Evolutionary conservation across 1,140 invertebrate species (phyloP).

Genomic region (Caenorhabditis remanei): DNA sequence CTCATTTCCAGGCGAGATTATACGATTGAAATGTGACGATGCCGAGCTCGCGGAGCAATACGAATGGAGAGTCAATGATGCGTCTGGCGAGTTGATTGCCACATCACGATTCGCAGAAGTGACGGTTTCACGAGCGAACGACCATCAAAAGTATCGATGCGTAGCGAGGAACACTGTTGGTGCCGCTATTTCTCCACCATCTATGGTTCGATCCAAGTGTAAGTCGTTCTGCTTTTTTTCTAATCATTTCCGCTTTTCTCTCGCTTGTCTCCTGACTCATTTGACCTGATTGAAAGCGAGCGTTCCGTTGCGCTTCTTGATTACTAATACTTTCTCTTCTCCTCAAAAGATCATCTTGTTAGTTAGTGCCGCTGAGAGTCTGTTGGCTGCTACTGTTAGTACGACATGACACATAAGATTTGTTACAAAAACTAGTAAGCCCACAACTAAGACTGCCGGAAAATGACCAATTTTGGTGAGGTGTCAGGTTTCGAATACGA

Average conservation of each 20-base stretch:
- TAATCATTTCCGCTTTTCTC: not conserved
- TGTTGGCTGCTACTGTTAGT: not conserved
- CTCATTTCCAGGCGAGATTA: not conserved
- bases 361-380: not conserved
- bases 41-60: slow-evolving; percentile 34
- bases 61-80: slow-evolving; percentile 20
- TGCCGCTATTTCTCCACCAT: slow-evolving; percentile 47
- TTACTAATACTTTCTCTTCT: not conserved
- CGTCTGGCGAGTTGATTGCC: slow-evolving; percentile 20
- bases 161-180: slow-evolving; percentile 55
- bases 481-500: slow-evolving; percentile 36
- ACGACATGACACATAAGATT: slow-evolving; percentile 17
- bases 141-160: slow-evolving; percentile 47
- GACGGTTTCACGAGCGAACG: not conserved
- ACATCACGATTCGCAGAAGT: slow-evolving; percentile 16
- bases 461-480: slow-evolving; percentile 50
- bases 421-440: slow-evolving; percentile 16
- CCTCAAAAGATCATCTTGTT: not conserved
- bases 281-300: not conserved
- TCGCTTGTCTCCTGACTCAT: slow-evolving; percentile 22
- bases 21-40: slow-evolving; percentile 36
- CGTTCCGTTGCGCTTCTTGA: not conserved
- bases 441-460: slow-evolving; percentile 25
- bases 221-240: not conserved
- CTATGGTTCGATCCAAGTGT: slow-evolving; percentile 49